Conservation (phyloP, 30 jellyfish, hydroid and myxozoan species). For the Rhopilema esculentum region DNA sequence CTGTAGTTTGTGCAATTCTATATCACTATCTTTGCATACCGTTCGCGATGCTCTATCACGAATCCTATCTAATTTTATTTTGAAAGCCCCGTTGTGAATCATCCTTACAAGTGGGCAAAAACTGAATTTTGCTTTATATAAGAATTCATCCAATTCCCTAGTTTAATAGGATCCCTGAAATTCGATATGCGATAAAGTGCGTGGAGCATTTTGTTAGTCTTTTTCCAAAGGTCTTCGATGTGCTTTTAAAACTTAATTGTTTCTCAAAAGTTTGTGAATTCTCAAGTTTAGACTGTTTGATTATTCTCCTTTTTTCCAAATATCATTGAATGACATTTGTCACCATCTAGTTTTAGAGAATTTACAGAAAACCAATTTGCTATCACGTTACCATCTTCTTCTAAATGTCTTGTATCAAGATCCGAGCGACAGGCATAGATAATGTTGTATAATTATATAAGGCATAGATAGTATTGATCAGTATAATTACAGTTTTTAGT, state of each 20-base stretch:
- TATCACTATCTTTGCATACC: constrained; percentile 22
- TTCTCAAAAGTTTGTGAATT: not conserved
- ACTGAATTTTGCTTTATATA: not conserved
- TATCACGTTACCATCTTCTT: too few species aligned
- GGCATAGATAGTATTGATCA: too few species aligned
- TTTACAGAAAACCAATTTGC: too few species aligned
- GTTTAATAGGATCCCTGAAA: constrained; percentile 1
- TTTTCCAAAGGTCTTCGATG: constrained; percentile 9
- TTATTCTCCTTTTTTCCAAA: too few species aligned
- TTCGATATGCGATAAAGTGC: constrained; percentile 24
- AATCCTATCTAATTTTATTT: too few species aligned
- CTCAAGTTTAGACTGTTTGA: not conserved
- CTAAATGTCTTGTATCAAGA: too few species aligned
- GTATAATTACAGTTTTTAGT: too few species aligned
- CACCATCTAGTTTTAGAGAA: too few species aligned
- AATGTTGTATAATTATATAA: too few species aligned
- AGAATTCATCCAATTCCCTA: constrained; percentile 10
- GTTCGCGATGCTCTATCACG: constrained; percentile 6
- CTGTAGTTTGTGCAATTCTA: not conserved
- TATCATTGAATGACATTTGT: too few species aligned
- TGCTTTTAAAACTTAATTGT: not conserved
- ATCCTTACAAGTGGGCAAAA: constrained; percentile 26
- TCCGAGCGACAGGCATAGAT: too few species aligned
- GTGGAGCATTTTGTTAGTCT: constrained; percentile 3
- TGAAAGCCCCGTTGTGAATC: too few species aligned